Conservation (phyloP, 2,113 vertebrate species). For the Ahaetulla prasina region DNA sequence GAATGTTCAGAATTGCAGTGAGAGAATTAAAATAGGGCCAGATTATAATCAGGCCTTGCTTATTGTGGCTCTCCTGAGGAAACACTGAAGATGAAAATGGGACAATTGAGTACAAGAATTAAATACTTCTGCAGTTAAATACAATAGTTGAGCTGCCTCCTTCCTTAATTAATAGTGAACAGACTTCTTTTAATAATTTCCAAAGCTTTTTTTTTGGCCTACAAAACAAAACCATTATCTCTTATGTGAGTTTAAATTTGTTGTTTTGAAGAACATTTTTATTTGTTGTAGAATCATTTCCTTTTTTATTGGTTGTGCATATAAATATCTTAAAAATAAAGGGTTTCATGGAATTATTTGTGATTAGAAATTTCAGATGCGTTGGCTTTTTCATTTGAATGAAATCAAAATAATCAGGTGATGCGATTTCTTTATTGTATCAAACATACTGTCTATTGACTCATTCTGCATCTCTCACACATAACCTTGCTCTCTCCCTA, state of each 20-base stretch:
- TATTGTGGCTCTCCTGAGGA: too few species aligned
- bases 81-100: background rate
- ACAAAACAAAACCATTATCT: background rate
- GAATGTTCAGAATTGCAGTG: background rate
- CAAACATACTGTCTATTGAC: background rate
- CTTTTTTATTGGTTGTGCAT: background rate
- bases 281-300: background rate
- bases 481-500: too few species aligned
- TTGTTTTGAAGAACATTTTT: background rate
- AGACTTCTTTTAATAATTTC: background rate
- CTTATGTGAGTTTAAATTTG: background rate
- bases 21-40: background rate
- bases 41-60: background rate
- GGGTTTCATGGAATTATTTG: background rate
- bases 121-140: background rate
- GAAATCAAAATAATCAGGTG: background rate
- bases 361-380: background rate
- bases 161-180: background rate
- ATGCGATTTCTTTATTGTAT: background rate
- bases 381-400: background rate
- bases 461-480: background rate
- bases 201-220: background rate
- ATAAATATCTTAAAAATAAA: background rate
- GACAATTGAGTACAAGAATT: background rate
- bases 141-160: background rate